Evolutionary conservation across 23 tunicate genomes (phyloP), one percentile per base, ranked within the genome.

Genomic region (Ciona savignyi): DNA sequence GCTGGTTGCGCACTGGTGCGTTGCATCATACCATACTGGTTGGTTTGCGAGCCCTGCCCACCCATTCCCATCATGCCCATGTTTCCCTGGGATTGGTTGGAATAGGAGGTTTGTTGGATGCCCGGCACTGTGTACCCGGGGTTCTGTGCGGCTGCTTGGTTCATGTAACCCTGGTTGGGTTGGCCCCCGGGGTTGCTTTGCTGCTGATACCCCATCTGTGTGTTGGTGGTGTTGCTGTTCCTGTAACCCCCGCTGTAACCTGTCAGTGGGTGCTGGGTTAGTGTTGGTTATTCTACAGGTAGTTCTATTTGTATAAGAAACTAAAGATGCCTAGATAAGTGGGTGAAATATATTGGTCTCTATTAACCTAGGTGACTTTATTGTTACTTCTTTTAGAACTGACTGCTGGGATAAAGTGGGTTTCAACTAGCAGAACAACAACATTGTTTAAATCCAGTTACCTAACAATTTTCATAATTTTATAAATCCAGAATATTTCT

Each of bases 131-230:
- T 15, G 15, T 42, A 42, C 9, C 11, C 56, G 15, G 11, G 9
- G 56, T 42, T 42, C 9, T 9, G 9, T 9, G 9, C 15, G 9
- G 9, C 11, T 42, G 15, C 24, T 63, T 63, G 67, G 67, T 63
- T 63, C 26, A 63, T 63, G 22, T 9, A 63, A 4, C 24, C 24
- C 22, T 34, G 76, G 63, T 34, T 71, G 9, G 76, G 66, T 30
- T 71, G 76, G 25, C 25, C 29, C 3, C 29, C 23, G 27, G 26
- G 34, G 19, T 34, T 35, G 27, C 4, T 71, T 3, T 15, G 23
- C 11, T 71, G 76, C 23, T 77, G 82, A 65, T 77, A 77, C 3
- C 42, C 33, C 32, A 77, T 33, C 34, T 67, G 80, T 51, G 20
- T 33, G 71, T 28, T 68, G 4, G 60, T 15, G 32, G 65, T 3